A percentile compares a stretch with the other conserved stretches of the same genome.
Evolutionary conservation across 2,113 vertebrate species (phyloP).

Genomic region (Phoenicopterus ruber): DNA sequence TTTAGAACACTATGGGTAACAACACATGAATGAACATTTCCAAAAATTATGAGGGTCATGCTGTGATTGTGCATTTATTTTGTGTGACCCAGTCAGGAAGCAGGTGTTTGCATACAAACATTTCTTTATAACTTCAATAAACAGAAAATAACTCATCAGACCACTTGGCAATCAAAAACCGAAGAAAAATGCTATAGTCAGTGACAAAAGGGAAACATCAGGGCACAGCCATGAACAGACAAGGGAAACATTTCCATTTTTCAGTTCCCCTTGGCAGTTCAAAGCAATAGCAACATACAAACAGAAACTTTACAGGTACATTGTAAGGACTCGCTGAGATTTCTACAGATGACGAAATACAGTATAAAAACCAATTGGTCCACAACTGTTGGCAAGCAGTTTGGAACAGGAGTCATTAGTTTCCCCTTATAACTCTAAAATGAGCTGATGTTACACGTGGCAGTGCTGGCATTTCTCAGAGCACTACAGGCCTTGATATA

Average conservation of each 20-base stretch:
- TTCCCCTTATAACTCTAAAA: accelerated
- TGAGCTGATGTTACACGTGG: not conserved
- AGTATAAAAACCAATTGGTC: not conserved
- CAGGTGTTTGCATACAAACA: not conserved
- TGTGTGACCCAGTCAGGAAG: not conserved
- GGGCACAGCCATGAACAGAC: accelerated
- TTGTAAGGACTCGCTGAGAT: not conserved
- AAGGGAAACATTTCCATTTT: not conserved
- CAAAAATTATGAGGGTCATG: not conserved
- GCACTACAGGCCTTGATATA: not conserved
- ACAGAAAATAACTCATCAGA: not conserved
- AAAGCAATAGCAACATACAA: not conserved
- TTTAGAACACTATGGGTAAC: not conserved
- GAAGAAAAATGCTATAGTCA: not conserved
- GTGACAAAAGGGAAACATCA: not conserved
- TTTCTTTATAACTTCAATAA: not conserved
- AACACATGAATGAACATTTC: accelerated
- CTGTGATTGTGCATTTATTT: not conserved
- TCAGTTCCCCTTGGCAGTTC: not conserved
- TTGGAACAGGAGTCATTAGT: not conserved
- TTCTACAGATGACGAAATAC: not conserved
- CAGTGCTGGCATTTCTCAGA: not conserved
- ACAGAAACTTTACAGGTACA: not conserved
- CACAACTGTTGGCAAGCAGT: not conserved
- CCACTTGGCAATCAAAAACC: not conserved